phyloP scores from a whole-genome alignment of 2,797 vertebrate species.

The Hapalemur alaotrensis region DNA sequence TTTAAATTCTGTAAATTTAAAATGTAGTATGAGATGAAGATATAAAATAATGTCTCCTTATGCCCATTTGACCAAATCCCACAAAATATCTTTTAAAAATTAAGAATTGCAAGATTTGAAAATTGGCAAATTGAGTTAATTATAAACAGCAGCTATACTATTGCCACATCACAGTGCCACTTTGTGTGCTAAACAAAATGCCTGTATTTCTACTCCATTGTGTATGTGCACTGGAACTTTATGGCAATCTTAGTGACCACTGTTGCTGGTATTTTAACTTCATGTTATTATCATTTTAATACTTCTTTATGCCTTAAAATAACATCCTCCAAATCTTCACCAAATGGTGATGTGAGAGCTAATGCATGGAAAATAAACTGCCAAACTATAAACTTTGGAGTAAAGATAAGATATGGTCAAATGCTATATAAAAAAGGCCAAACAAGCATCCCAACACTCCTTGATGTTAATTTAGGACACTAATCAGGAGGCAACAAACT shows the following conservation, averaged over 20 bases:
- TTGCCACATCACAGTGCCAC: not conserved
- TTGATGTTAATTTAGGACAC: not conserved
- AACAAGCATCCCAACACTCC: not conserved
- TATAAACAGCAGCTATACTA: not conserved
- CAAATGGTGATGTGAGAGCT: not conserved
- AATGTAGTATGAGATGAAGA: not conserved
- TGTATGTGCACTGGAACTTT: not conserved
- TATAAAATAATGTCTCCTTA: not conserved
- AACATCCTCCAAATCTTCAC: not conserved
- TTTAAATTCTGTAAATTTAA: not conserved
- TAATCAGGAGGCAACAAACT: not conserved
- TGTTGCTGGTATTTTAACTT: not conserved
- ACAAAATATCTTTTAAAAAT: constrained; percentile 6
- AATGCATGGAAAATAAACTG: not conserved
- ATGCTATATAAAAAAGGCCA: not conserved
- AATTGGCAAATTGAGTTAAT: not conserved
- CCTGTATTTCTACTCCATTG: not conserved
- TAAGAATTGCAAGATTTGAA: not conserved
- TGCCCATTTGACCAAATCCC: not conserved
- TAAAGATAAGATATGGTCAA: not conserved
- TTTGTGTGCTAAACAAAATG: not conserved
- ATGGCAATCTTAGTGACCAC: not conserved
- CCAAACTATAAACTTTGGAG: not conserved
- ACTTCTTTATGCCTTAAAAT: not conserved
- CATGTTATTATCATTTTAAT: not conserved